phyloP scores from a whole-genome alignment of 2,888 invertebrate genomes.

The Ceramica pisi region DNA sequence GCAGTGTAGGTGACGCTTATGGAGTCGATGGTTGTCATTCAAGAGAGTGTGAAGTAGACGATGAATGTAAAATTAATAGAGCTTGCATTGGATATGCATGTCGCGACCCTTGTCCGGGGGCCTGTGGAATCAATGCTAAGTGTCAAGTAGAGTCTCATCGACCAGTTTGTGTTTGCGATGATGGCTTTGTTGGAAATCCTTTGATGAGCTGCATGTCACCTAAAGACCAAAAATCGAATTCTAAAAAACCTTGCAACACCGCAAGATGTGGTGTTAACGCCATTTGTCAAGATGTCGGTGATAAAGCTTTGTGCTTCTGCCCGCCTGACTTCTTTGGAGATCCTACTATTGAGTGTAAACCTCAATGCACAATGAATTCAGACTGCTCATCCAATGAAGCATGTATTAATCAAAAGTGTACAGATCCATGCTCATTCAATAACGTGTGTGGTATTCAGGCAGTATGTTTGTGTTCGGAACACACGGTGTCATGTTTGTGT shows the following conservation, averaged over 20 bases:
- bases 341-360: constrained; percentile 94
- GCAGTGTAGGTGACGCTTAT: constrained; percentile 94
- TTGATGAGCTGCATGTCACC: constrained; percentile 93
- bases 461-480: constrained; percentile 94
- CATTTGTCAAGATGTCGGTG: constrained; percentile 93
- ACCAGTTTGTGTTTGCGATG: constrained; percentile 94
- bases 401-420: constrained; percentile 94
- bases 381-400: constrained; percentile 94
- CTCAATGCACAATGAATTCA: constrained; percentile 95
- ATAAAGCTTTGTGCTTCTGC: constrained; percentile 95
- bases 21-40: constrained; percentile 93
- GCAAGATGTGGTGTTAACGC: constrained; percentile 95
- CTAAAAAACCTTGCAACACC: constrained; percentile 93
- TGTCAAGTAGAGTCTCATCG: constrained; percentile 95
- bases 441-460: constrained; percentile 95
- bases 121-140: constrained; percentile 94
- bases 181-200: constrained; percentile 94
- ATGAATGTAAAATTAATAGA: constrained; percentile 93
- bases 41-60: constrained; percentile 95
- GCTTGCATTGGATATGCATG: constrained; percentile 96
- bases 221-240: constrained; percentile 85
- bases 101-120: constrained; percentile 95
- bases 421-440: constrained; percentile 93
- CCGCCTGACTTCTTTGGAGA: constrained; percentile 94
- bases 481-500: constrained; percentile 96